A percentile compares a stretch with the other conserved stretches of the same genome.
phyloP scores from a whole-genome alignment of 1,140 invertebrate genomes.

The Meloidogyne chitwoodi region DNA sequence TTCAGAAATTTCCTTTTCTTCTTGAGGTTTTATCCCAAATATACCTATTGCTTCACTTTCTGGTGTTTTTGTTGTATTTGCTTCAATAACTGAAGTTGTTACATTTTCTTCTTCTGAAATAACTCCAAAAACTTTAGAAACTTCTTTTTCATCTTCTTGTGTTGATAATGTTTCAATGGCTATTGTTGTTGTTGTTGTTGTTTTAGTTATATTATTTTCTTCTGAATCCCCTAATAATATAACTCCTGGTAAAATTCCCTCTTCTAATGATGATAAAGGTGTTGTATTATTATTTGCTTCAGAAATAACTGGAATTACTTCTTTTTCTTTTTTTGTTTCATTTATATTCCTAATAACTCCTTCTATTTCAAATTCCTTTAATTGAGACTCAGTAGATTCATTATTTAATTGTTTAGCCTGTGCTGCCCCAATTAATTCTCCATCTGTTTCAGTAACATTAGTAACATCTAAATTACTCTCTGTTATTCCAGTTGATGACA shows the following conservation, averaged over 20 bases:
- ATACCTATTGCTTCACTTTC: neutral
- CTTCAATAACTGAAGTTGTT: neutral
- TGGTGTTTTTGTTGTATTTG: neutral
- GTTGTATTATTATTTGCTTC: neutral
- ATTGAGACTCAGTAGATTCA: neutral
- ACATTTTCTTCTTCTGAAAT: neutral
- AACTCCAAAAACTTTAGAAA: neutral
- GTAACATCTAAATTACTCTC: neutral
- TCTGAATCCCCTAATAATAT: neutral
- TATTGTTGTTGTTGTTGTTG: slow-evolving; percentile 8
- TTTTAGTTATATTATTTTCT: neutral
- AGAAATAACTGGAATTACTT: neutral
- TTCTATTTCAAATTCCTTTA: neutral
- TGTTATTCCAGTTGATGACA: neutral
- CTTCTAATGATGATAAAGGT: neutral
- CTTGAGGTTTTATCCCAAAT: neutral
- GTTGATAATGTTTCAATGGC: slow-evolving; percentile 5
- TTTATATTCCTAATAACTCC: neutral
- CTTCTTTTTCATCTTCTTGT: neutral
- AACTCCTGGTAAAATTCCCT: neutral
- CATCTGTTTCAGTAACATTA: neutral
- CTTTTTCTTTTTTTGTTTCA: neutral
- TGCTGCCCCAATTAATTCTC: neutral
- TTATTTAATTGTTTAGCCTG: neutral
- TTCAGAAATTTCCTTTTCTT: neutral